Evolutionary conservation across 2,888 invertebrate genomes (phyloP).

Genomic region (Drosophila bunnanda): DNA sequence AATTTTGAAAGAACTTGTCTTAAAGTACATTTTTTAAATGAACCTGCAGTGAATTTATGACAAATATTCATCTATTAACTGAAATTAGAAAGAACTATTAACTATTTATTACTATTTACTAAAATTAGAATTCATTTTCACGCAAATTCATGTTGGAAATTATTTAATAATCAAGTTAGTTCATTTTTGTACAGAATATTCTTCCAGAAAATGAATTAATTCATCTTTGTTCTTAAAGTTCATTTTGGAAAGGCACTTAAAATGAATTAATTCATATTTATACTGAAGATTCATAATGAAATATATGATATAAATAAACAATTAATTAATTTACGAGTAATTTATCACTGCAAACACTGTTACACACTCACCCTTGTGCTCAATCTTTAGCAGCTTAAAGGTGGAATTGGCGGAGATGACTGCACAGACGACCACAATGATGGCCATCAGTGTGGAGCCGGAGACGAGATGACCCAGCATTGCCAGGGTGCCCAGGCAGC

Average conservation of each 20-base stretch:
- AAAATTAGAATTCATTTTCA: too few species aligned
- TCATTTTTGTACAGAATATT: not conserved
- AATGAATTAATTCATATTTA: not conserved
- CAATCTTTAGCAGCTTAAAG: conserved; percentile 80
- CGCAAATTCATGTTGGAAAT: not conserved
- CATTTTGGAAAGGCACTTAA: not conserved
- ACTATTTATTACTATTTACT: too few species aligned
- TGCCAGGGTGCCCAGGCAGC: conserved; percentile 73
- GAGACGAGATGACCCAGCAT: conserved; percentile 82
- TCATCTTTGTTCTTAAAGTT: not conserved
- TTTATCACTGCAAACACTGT: too few species aligned
- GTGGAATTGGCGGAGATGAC: conserved; percentile 81
- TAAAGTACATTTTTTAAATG: too few species aligned
- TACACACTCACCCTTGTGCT: conserved; percentile 72
- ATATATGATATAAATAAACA: not conserved
- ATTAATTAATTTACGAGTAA: not conserved
- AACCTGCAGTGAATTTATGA: too few species aligned
- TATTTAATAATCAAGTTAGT: not conserved
- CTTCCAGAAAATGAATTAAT: not conserved
- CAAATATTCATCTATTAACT: too few species aligned
- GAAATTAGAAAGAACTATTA: too few species aligned
- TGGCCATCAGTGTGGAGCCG: conserved; percentile 79
- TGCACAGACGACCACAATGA: conserved; percentile 76
- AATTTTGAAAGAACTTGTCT: too few species aligned
- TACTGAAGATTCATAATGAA: not conserved